Conservation (phyloP, 1,140 invertebrate genomes). For the Portunus trituberculatus region DNA sequence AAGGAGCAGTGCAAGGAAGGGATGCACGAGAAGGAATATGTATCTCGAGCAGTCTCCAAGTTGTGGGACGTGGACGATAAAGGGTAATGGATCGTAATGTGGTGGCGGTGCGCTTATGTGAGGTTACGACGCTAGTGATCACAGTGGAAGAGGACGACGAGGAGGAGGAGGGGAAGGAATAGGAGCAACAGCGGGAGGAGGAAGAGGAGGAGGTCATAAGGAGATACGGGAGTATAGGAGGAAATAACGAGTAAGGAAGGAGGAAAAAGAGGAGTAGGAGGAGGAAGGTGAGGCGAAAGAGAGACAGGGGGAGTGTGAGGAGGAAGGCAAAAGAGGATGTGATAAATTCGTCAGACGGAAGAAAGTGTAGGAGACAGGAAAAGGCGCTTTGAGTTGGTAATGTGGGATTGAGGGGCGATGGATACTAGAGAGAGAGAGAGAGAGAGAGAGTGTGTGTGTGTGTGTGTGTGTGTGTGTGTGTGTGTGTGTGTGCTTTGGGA, state of each 20-base stretch:
- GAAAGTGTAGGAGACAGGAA: neutral
- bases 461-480: neutral
- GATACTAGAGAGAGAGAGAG: neutral
- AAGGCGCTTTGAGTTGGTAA: neutral
- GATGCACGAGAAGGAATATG: neutral
- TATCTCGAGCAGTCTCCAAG: neutral
- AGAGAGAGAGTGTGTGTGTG: constrained; percentile 16
- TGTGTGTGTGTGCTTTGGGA: no score
- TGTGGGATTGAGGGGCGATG: neutral
- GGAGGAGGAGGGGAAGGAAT: neutral
- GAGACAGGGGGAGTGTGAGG: neutral
- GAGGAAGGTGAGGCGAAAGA: no score
- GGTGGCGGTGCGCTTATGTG: no score
- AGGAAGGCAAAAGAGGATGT: neutral
- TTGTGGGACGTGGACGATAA: neutral
- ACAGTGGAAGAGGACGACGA: neutral
- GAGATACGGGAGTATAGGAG: neutral
- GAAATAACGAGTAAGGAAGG: no score
- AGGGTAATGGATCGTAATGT: neutral
- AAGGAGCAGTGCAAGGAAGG: neutral
- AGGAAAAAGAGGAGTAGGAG: no score
- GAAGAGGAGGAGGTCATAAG: neutral
- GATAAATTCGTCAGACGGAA: constrained; percentile 3
- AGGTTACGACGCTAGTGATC: neutral
- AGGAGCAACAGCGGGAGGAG: neutral